These are phyloP conservation scores for Tryphoninae sp. DNA, from an alignment of 2,888 invertebrate species.

Conservation along the genomic window DNA sequence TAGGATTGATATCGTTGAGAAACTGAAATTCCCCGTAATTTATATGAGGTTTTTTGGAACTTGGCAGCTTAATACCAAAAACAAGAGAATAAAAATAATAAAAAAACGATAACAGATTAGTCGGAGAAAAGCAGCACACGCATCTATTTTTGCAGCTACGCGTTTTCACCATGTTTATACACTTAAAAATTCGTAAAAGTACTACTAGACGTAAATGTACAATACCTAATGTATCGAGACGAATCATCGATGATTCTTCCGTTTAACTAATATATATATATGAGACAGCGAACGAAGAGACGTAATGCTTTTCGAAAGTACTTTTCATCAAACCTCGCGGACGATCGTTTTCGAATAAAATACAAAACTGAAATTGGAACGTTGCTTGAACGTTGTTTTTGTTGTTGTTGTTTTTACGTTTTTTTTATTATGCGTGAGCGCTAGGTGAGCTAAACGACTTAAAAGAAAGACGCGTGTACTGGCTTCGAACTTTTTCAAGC, in stretches of 20 bases:
- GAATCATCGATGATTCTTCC: constrained; percentile 36
- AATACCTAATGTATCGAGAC: constrained; percentile 46
- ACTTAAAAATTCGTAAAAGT: constrained; percentile 69
- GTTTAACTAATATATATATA: not conserved
- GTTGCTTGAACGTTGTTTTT: constrained; percentile 38
- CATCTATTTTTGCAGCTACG: constrained; percentile 79
- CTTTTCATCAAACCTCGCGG: constrained; percentile 34
- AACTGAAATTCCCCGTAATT: constrained; percentile 56
- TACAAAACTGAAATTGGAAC: constrained; percentile 1
- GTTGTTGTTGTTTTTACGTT: not conserved
- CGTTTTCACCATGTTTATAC: constrained; percentile 75
- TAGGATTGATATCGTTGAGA: constrained; percentile 36
- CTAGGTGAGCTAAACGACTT: not conserved
- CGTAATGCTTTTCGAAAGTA: constrained; percentile 42
- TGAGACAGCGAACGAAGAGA: not conserved
- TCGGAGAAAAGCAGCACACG: constrained; percentile 69
- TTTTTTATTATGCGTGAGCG: too few species aligned
- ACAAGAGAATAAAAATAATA: constrained; percentile 63
- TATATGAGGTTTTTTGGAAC: constrained; percentile 72
- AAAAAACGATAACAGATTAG: constrained; percentile 49
- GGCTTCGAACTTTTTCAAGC: constrained; percentile 59
- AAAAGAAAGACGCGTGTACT: constrained; percentile 23
- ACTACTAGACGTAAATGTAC: constrained; percentile 66
- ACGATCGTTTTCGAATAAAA: constrained; percentile 5
- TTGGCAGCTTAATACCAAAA: constrained; percentile 79